Evolutionary conservation across 2,888 invertebrate genomes (phyloP).

Genomic region (Mesorhabditis sp.): DNA sequence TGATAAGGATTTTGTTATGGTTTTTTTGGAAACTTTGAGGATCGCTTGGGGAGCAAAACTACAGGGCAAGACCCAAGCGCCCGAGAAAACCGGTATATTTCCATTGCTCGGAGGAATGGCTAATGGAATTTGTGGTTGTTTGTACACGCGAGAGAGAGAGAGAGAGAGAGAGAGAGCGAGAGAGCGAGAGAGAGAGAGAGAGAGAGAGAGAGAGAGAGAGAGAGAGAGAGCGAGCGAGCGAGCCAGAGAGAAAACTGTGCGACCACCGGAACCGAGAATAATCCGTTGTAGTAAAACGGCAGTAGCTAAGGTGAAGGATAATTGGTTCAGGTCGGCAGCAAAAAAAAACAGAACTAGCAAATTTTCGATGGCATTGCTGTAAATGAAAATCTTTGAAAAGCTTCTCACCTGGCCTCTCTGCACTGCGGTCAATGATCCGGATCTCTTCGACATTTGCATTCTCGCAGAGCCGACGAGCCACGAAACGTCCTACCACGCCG

Average conservation of each 20-base stretch:
- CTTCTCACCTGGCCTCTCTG: slow-evolving; percentile 10
- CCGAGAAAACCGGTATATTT: slow-evolving; percentile 9
- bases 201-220: too few relatives aligned
- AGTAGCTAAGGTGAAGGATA: too few relatives aligned
- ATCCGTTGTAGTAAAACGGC: too few relatives aligned
- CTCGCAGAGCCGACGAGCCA: slow-evolving; percentile 40
- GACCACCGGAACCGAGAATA: too few relatives aligned
- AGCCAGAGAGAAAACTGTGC: too few relatives aligned
- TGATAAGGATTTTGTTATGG: too few relatives aligned
- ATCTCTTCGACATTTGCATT: slow-evolving; percentile 41
- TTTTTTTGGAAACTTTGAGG: too few relatives aligned
- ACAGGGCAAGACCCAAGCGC: slow-evolving; percentile 35
- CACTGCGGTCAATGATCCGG: slow-evolving; percentile 40
- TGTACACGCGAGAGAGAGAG: neutral
- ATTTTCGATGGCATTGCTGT: slow-evolving; percentile 31
- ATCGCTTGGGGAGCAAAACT: slow-evolving; percentile 17
- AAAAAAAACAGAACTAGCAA: slow-evolving; percentile 18
- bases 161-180: too few relatives aligned
- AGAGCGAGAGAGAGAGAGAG: too few relatives aligned
- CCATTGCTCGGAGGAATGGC: slow-evolving; percentile 25
- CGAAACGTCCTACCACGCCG: slow-evolving; percentile 46
- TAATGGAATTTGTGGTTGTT: slow-evolving; percentile 16
- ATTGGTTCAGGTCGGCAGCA: neutral
- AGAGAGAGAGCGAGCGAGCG: too few relatives aligned
- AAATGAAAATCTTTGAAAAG: slow-evolving; percentile 14